phyloP scores from a whole-genome alignment of 2,113 vertebrate genomes.

The Girardinichthys multiradiatus region DNA sequence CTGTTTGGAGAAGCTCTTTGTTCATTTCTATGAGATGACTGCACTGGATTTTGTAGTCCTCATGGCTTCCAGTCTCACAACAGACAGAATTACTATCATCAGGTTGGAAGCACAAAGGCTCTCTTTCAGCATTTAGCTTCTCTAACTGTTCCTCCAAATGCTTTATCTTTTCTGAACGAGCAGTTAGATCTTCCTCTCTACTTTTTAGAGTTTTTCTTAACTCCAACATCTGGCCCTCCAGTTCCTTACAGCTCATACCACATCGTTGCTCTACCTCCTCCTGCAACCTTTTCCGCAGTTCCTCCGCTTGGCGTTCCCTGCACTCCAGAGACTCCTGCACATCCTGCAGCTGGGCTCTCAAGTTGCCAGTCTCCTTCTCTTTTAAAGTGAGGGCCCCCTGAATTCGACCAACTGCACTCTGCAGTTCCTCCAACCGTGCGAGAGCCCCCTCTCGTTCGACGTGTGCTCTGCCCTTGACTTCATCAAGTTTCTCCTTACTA shows the following conservation, averaged over 20 bases:
- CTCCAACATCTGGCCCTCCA: constrained; percentile 69
- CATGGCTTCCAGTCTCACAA: constrained; percentile 61
- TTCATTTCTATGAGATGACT: constrained; percentile 71
- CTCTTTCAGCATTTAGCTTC: constrained; percentile 79
- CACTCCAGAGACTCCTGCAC: constrained; percentile 76
- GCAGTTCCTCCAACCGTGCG: constrained; percentile 75
- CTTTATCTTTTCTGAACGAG: constrained; percentile 79
- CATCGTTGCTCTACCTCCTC: constrained; percentile 74
- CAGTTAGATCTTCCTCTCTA: constrained; percentile 78
- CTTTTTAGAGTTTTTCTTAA: constrained; percentile 78
- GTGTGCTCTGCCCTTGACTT: constrained; percentile 59
- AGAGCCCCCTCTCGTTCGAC: constrained; percentile 73
- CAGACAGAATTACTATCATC: constrained; percentile 64
- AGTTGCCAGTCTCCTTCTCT: constrained; percentile 82
- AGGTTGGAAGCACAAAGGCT: constrained; percentile 68
- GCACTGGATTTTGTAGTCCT: constrained; percentile 57
- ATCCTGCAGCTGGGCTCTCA: constrained; percentile 83
- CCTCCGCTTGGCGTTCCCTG: constrained; percentile 76
- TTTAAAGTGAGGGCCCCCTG: constrained; percentile 80
- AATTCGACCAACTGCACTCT: constrained; percentile 74
- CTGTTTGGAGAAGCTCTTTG: constrained; percentile 66
- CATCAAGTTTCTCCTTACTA: constrained; percentile 70
- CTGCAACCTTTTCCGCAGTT: constrained; percentile 70
- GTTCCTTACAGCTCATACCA: constrained; percentile 41
- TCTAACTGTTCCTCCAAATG: constrained; percentile 82